Percentiles rank a stretch among this genome's conserved stretches.
phyloP scores from a whole-genome alignment of 2,113 vertebrate genomes.

The Pelusios castaneus region DNA sequence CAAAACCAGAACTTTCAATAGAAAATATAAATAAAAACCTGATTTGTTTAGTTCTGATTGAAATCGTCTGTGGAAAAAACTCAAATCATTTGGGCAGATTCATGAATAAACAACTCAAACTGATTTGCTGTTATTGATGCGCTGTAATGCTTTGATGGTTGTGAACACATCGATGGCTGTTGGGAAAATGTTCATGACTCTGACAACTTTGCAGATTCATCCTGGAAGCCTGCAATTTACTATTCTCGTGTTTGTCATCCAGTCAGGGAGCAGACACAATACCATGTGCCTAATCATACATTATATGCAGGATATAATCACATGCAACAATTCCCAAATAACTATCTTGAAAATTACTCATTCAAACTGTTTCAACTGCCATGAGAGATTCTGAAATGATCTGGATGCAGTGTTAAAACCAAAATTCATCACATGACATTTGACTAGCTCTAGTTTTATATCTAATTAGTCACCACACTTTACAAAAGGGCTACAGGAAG shows the following conservation, averaged over 20 bases:
- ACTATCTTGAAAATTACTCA: background rate
- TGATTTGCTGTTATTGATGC: background rate
- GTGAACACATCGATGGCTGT: background rate
- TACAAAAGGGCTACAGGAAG: background rate
- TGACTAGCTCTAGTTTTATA: background rate
- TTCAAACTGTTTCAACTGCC: background rate
- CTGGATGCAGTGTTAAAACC: background rate
- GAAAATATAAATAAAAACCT: background rate
- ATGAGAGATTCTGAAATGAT: background rate
- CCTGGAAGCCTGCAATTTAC: background rate
- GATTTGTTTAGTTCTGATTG: background rate
- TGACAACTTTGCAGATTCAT: accelerated
- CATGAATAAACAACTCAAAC: background rate
- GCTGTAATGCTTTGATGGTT: background rate
- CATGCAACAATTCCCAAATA: background rate
- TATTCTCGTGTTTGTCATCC: background rate
- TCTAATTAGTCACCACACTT: background rate
- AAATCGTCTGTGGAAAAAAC: background rate
- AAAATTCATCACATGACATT: accelerated
- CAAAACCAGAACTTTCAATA: background rate
- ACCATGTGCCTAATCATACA: accelerated
- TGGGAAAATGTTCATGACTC: accelerated
- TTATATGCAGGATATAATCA: background rate
- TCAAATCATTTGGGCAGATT: accelerated
- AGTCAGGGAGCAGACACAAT: background rate